Conservation (phyloP, 2,888 invertebrate genomes). For the Hetaerina titia region DNA sequence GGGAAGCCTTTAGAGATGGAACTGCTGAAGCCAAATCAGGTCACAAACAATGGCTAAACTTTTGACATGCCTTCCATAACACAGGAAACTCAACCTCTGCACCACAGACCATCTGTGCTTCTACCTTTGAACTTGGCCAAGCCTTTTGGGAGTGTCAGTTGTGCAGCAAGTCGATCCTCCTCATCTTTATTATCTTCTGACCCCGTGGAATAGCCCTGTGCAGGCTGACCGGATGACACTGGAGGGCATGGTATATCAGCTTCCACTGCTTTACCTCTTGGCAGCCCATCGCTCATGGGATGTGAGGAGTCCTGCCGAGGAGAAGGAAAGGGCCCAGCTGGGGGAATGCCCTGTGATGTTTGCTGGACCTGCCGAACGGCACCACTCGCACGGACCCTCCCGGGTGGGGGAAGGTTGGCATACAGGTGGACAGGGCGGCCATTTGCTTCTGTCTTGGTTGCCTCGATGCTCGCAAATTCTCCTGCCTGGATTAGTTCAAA, state of each 20-base stretch:
- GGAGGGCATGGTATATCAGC: conserved; percentile 49
- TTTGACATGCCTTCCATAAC: conserved; percentile 53
- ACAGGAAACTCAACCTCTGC: conserved; percentile 52
- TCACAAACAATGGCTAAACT: conserved; percentile 57
- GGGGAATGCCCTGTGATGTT: conserved; percentile 63
- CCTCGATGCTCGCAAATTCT: conserved; percentile 80
- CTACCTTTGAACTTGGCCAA: conserved; percentile 73
- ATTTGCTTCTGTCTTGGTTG: conserved; percentile 74
- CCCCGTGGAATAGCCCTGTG: conserved; percentile 46
- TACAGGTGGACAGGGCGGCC: conserved; percentile 72
- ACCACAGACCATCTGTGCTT: conserved; percentile 49
- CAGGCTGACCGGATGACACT: conserved; percentile 22
- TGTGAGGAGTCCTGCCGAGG: conserved; percentile 68
- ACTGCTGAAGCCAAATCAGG: conserved; percentile 48
- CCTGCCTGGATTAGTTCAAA: conserved; percentile 80
- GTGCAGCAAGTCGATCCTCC: conserved; percentile 70
- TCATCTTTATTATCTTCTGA: conserved; percentile 67
- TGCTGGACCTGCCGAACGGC: conserved; percentile 52
- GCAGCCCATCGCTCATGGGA: conserved; percentile 44
- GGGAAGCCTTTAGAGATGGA: conserved; percentile 49
- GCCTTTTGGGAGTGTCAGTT: conserved; percentile 73
- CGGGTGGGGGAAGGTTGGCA: conserved; percentile 72
- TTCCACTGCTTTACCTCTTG: conserved; percentile 44
- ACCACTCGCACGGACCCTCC: conserved; percentile 56
- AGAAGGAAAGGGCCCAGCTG: conserved; percentile 68